A percentile compares a stretch with the other conserved stretches of the same genome.
phyloP scores from a whole-genome alignment of 2,113 vertebrate species.

The Nymphicus hollandicus region DNA sequence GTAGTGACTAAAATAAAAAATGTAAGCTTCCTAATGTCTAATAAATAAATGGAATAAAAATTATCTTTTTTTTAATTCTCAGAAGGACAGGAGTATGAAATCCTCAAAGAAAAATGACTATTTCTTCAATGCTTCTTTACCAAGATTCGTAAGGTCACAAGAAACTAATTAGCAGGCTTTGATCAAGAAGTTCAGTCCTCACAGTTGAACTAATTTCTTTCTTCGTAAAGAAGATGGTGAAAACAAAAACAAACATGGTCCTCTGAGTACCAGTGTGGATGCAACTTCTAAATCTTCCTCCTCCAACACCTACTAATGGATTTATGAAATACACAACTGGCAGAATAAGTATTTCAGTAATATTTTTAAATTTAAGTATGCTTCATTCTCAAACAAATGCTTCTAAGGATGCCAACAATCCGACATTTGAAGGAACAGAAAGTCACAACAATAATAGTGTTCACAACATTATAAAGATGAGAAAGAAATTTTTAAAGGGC shows the following conservation, averaged over 20 bases:
- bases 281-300: neutral
- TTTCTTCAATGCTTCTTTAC: neutral
- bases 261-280: neutral
- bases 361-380: neutral
- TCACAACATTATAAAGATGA: neutral
- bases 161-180: neutral
- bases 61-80: neutral
- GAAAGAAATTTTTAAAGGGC: neutral
- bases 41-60: conserved; percentile 25
- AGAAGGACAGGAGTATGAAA: neutral
- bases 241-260: neutral
- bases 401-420: neutral
- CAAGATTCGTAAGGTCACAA: neutral
- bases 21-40: neutral
- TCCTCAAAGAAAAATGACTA: neutral
- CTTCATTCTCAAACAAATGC: neutral
- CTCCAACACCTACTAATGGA: neutral
- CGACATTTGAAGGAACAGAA: neutral
- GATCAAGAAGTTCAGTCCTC: neutral
- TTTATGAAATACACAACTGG: neutral
- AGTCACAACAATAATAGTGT: neutral
- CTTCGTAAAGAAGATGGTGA: neutral
- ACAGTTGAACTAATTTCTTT: neutral
- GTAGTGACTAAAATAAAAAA: conserved; percentile 6
- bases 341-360: neutral